Conservation (phyloP, 2,113 vertebrate genomes). For the Centropus bengalensis region DNA sequence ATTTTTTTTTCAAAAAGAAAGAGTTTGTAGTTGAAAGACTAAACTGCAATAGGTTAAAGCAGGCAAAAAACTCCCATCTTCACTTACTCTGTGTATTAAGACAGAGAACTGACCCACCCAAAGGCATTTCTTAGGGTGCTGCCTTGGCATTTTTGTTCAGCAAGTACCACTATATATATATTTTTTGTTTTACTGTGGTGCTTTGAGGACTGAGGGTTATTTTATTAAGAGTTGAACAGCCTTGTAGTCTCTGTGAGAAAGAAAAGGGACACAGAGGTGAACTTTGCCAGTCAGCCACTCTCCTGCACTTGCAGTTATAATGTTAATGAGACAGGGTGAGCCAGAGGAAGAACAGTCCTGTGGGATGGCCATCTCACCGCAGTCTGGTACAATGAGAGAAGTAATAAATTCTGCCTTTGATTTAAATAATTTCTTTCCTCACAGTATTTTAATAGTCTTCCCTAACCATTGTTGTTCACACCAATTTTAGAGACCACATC, state of each 20-base stretch:
- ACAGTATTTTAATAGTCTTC: not conserved
- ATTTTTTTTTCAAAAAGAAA: not conserved
- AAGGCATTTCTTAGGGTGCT: not conserved
- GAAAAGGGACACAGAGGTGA: not conserved
- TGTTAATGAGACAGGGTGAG: slow-evolving; percentile 37
- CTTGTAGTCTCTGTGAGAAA: slow-evolving; percentile 5
- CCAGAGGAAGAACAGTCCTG: slow-evolving; percentile 35
- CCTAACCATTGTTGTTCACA: not conserved
- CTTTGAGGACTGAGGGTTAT: not conserved
- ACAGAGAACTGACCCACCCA: not conserved
- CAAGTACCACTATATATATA: not conserved
- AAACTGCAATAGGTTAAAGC: not conserved
- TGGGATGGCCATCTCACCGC: not conserved
- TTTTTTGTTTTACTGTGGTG: not conserved
- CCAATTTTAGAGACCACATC: not conserved
- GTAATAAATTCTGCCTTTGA: not conserved
- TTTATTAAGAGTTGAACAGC: slow-evolving; percentile 40
- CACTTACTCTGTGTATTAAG: not conserved
- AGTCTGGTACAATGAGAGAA: not conserved
- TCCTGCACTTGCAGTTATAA: not conserved
- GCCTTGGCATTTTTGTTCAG: not conserved
- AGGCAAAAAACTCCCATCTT: not conserved
- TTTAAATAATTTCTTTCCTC: not conserved
- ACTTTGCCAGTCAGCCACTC: not conserved
- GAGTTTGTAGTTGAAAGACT: not conserved